phyloP scores from a whole-genome alignment of 2,888 invertebrate species.

The Hypolimnas misippus region DNA sequence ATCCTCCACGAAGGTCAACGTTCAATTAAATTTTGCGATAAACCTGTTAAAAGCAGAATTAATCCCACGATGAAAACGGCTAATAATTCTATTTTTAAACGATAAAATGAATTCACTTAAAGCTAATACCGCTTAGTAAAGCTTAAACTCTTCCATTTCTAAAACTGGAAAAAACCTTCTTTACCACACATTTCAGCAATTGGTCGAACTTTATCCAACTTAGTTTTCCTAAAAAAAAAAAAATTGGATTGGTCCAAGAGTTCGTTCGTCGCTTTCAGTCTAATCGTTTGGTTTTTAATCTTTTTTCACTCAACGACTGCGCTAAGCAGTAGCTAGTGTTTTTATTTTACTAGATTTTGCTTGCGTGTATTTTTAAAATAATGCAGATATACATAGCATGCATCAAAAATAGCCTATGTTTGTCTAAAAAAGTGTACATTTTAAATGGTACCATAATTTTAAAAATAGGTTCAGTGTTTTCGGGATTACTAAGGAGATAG shows the following conservation, averaged over 20 bases:
- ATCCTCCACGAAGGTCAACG: too few species aligned
- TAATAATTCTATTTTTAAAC: background rate
- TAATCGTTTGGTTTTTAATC: background rate
- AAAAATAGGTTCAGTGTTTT: too few species aligned
- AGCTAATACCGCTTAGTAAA: conserved; percentile 13
- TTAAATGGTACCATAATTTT: too few species aligned
- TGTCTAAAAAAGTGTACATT: too few species aligned
- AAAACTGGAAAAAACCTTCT: conserved; percentile 20
- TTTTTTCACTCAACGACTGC: background rate
- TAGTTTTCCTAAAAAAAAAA: conserved; percentile 22
- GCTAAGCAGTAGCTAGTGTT: background rate
- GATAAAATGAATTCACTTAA: background rate
- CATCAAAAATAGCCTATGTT: too few species aligned
- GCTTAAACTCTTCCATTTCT: conserved; percentile 13
- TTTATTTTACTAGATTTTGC: too few species aligned
- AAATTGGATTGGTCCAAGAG: background rate
- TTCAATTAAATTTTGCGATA: too few species aligned
- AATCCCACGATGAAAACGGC: background rate
- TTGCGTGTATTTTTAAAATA: too few species aligned
- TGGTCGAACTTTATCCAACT: conserved; percentile 25
- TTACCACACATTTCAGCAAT: conserved; percentile 28
- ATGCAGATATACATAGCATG: too few species aligned
- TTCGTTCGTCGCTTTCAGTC: background rate
- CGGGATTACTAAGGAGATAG: too few species aligned
- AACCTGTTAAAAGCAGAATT: background rate